These are phyloP conservation scores for Enteromius radiatus DNA, from an alignment of 2,797 vertebrate genomes.

Conservation along the genomic window DNA sequence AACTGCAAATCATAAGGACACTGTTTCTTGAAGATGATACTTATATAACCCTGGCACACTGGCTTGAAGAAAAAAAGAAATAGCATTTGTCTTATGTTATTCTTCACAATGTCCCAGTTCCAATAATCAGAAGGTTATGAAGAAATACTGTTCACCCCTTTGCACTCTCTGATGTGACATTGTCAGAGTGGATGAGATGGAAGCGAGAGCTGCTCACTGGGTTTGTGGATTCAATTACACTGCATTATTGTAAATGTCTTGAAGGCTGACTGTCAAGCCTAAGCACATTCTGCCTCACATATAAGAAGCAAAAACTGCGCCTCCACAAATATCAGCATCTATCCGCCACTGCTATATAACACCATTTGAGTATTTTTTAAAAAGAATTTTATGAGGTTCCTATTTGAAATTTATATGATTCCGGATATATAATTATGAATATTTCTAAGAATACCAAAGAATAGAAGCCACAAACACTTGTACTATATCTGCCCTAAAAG, in stretches of 20 bases:
- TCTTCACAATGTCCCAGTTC: constrained; percentile 27
- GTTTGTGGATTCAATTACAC: constrained; percentile 63
- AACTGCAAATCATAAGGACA: neutral
- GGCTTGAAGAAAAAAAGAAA: constrained; percentile 11
- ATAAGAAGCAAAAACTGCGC: constrained; percentile 68
- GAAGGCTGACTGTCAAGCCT: constrained; percentile 70
- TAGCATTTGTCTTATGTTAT: constrained; percentile 20
- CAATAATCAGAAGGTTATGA: constrained; percentile 26
- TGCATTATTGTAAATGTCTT: constrained; percentile 72
- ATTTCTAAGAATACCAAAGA: neutral
- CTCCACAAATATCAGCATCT: constrained; percentile 47
- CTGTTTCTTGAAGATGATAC: neutral
- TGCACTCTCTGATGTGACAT: constrained; percentile 34
- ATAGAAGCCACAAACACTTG: constrained; percentile 5
- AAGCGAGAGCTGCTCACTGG: constrained; percentile 44
- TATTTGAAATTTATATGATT: constrained; percentile 27
- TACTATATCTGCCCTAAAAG: constrained; percentile 17
- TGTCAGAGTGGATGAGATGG: constrained; percentile 40
- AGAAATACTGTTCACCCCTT: constrained; percentile 44
- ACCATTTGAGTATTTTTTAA: neutral
- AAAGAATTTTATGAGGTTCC: neutral
- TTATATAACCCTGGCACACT: constrained; percentile 34
- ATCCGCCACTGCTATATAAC: neutral
- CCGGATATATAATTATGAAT: neutral
- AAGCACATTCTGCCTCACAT: constrained; percentile 63